phyloP scores from a whole-genome alignment of 2,113 vertebrate species.

The Nothocercus nigrocapillus region DNA sequence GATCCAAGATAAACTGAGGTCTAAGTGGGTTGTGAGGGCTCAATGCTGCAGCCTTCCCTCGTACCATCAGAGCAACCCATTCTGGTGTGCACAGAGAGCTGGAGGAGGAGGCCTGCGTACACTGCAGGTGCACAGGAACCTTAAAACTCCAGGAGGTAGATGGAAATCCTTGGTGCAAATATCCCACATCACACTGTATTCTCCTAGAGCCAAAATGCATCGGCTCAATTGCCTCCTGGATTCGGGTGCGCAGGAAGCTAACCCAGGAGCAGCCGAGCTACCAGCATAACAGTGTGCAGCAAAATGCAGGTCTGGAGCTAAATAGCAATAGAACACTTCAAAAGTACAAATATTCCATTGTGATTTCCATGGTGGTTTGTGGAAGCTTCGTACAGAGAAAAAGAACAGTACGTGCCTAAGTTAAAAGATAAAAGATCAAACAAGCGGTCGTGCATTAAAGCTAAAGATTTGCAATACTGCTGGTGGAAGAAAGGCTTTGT shows the following conservation, averaged over 20 bases:
- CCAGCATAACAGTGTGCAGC: neutral
- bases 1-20: too few relatives aligned
- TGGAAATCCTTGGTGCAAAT: neutral
- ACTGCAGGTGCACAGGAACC: rapidly evolving
- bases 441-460: neutral
- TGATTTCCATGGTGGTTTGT: neutral
- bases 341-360: neutral
- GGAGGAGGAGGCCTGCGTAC: neutral
- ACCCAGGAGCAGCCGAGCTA: neutral
- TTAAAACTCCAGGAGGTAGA: neutral
- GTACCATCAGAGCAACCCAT: neutral
- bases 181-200: rapidly evolving
- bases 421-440: neutral
- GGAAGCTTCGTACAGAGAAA: neutral
- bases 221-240: neutral
- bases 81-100: too few relatives aligned
- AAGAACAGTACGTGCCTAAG: neutral
- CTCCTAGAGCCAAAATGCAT: neutral
- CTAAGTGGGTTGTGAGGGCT: neutral
- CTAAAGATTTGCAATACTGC: neutral
- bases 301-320: neutral
- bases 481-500: neutral
- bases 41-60: neutral
- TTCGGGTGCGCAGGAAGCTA: neutral
- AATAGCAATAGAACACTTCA: neutral